Evolutionary conservation across 2,888 invertebrate species (phyloP).

Genomic region (Hartigia nigra): DNA sequence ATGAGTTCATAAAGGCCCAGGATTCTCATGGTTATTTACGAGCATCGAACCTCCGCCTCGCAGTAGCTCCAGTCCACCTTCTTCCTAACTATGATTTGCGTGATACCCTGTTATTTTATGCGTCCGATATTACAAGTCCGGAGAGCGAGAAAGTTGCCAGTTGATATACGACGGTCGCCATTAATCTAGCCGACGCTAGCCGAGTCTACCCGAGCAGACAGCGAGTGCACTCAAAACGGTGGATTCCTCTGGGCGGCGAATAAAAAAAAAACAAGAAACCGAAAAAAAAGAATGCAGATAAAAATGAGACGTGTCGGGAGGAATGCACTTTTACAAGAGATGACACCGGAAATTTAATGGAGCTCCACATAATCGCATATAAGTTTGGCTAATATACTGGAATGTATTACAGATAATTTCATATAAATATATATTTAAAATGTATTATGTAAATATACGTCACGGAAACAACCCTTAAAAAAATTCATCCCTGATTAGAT

Average conservation of each 20-base stretch:
- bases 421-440: too few relatives aligned
- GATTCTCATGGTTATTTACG: neutral
- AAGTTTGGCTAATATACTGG: neutral
- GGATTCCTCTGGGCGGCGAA: neutral
- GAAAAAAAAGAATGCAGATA: neutral
- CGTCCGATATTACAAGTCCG: conserved; percentile 2
- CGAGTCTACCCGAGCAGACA: neutral
- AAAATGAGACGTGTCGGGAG: neutral
- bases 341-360: neutral
- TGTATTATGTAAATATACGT: neutral
- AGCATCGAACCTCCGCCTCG: neutral
- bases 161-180: neutral
- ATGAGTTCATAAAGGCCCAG: neutral
- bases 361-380: neutral
- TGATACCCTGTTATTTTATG: conserved; percentile 3
- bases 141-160: neutral
- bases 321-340: neutral
- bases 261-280: neutral
- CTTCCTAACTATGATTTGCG: neutral
- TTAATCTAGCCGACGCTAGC: neutral
- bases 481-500: neutral
- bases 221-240: neutral
- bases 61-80: neutral
- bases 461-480: neutral
- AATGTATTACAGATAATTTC: too few relatives aligned